Conservation (phyloP, 2,113 vertebrate species). For the Alouatta palliata region DNA sequence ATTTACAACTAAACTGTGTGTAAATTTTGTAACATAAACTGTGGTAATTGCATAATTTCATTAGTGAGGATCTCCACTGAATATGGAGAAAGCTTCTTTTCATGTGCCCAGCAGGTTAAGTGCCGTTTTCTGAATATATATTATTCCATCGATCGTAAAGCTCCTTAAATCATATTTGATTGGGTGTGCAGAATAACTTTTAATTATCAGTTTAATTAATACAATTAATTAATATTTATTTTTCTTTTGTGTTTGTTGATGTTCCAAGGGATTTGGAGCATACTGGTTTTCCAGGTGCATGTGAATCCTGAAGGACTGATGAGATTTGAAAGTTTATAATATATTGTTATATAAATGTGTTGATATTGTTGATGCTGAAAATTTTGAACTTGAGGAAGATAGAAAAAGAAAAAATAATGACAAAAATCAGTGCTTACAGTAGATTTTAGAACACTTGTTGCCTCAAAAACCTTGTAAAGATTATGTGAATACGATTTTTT, state of each 20-base stretch:
- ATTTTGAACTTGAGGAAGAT: slow-evolving; percentile 50
- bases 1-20: slow-evolving; percentile 83
- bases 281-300: slow-evolving; percentile 76
- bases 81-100: slow-evolving; percentile 89
- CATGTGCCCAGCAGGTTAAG: slow-evolving; percentile 86
- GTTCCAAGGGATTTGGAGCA: slow-evolving; percentile 71
- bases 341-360: background rate
- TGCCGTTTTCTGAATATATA: slow-evolving; percentile 88
- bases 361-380: background rate
- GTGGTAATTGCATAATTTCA: slow-evolving; percentile 90
- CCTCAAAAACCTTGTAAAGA: background rate
- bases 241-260: slow-evolving; percentile 65
- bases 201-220: slow-evolving; percentile 77
- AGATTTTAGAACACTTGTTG: slow-evolving; percentile 24
- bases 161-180: slow-evolving; percentile 86
- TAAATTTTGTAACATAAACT: slow-evolving; percentile 92
- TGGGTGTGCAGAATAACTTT: slow-evolving; percentile 85
- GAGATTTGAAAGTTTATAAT: slow-evolving; percentile 41
- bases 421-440: slow-evolving; percentile 61
- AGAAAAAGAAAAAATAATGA: slow-evolving; percentile 36
- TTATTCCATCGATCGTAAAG: slow-evolving; percentile 90
- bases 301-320: slow-evolving; percentile 71
- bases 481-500: background rate
- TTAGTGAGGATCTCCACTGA: slow-evolving; percentile 86
- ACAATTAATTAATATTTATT: slow-evolving; percentile 68